phyloP scores from a whole-genome alignment of 2,888 invertebrate species.

The Boloria euphrosyne region DNA sequence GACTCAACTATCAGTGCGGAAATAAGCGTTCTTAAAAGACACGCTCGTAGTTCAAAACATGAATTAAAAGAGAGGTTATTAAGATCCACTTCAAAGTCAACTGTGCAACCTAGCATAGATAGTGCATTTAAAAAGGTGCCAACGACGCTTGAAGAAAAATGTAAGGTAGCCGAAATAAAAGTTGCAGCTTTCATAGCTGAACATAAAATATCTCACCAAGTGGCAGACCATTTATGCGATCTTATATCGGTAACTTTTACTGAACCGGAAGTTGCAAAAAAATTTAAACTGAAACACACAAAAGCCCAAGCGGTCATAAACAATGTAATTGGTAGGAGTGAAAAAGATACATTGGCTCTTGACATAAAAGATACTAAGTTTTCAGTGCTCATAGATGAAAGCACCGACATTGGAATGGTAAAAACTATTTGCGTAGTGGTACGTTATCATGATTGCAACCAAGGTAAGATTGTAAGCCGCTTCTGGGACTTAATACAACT shows the following conservation, averaged over 20 bases:
- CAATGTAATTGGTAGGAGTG: background rate
- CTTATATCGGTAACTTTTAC: slow-evolving; percentile 1
- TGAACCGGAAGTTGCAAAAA: too few species aligned
- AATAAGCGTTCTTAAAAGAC: background rate
- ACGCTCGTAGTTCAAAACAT: slow-evolving; percentile 1
- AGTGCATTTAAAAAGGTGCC: background rate
- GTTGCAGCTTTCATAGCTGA: slow-evolving; percentile 18
- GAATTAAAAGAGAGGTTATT: background rate
- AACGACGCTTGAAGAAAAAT: background rate
- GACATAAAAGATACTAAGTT: background rate
- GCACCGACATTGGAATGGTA: slow-evolving; percentile 25
- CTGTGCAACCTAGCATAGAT: background rate
- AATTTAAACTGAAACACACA: background rate
- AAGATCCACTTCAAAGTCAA: too few species aligned
- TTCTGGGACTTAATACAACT: slow-evolving; percentile 31
- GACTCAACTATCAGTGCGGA: slow-evolving; percentile 5
- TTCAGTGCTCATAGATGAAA: slow-evolving; percentile 19
- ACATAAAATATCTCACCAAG: slow-evolving; percentile 15
- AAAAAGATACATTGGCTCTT: too few species aligned
- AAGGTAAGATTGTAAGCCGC: slow-evolving; percentile 26
- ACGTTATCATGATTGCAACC: slow-evolving; percentile 24
- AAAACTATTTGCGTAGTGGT: slow-evolving; percentile 35
- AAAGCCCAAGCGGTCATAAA: background rate
- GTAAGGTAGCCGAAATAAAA: background rate
- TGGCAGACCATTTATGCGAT: slow-evolving; percentile 12